These are phyloP conservation scores for Osedax frankpressi DNA, from an alignment of 2,888 invertebrate species.

Conservation along the genomic window DNA sequence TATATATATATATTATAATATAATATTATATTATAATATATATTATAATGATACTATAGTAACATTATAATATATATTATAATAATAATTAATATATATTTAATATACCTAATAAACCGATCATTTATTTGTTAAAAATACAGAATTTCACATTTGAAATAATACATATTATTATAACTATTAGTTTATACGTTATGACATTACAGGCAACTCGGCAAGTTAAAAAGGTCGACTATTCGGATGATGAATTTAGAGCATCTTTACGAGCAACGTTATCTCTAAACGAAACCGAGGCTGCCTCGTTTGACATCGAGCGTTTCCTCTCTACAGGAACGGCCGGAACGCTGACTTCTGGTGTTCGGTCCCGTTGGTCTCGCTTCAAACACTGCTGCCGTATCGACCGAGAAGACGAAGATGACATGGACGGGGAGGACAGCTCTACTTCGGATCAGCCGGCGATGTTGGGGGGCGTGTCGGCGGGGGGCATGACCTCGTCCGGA, in stretches of 20 bases:
- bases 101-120: background rate
- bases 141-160: no score
- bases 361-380: background rate
- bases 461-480: slow-evolving; percentile 27
- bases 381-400: slow-evolving; percentile 49
- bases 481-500: background rate
- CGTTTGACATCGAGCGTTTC: background rate
- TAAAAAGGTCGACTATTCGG: slow-evolving; percentile 51
- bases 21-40: background rate
- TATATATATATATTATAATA: background rate
- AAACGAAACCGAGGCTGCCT: background rate
- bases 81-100: background rate
- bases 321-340: slow-evolving; percentile 10
- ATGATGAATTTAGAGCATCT: slow-evolving; percentile 50
- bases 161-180: no score
- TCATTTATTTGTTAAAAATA: no score
- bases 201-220: slow-evolving; percentile 16
- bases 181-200: no score
- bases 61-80: background rate
- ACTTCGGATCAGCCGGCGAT: slow-evolving; percentile 47
- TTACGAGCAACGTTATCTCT: background rate
- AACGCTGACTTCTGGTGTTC: background rate
- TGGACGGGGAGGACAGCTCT: slow-evolving; percentile 35
- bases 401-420: slow-evolving; percentile 54
- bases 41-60: no score